These are phyloP conservation scores for Hermatobates lingyangjiaoensis DNA, from an alignment of 1,140 invertebrate genomes.

Conservation along the genomic window DNA sequence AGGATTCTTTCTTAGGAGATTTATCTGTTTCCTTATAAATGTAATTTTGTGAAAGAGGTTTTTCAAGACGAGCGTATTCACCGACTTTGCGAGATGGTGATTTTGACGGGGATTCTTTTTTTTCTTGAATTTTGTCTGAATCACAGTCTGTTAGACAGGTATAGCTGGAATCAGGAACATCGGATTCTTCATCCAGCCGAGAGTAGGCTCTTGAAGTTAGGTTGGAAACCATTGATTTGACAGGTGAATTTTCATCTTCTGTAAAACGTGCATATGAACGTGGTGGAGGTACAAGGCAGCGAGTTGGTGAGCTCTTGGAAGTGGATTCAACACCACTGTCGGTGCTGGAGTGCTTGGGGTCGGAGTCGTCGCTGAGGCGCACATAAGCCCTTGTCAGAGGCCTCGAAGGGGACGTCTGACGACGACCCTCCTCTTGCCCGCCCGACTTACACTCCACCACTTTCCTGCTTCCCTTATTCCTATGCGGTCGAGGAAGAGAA, in stretches of 20 bases:
- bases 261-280: constrained; percentile 11
- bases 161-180: constrained; percentile 4
- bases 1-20: constrained; percentile 1
- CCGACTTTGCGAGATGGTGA: neutral
- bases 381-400: neutral
- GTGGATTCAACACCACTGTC: constrained; percentile 3
- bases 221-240: constrained; percentile 3
- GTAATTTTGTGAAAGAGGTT: too few species aligned
- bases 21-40: too few species aligned
- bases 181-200: constrained; percentile 2
- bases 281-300: constrained; percentile 1
- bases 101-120: neutral
- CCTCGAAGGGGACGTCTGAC: neutral
- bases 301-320: constrained; percentile 1
- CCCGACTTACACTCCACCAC: constrained; percentile 16
- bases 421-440: constrained; percentile 5
- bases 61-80: neutral
- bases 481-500: constrained; percentile 42
- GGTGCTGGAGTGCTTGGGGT: neutral
- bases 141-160: constrained; percentile 2
- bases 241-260: constrained; percentile 8
- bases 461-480: constrained; percentile 24
- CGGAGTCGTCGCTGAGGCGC: neutral
- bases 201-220: constrained; percentile 2
- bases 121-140: neutral